phyloP scores from a whole-genome alignment of 37 sponge, comb jelly and placozoan species.

The Spongilla lacustris region DNA sequence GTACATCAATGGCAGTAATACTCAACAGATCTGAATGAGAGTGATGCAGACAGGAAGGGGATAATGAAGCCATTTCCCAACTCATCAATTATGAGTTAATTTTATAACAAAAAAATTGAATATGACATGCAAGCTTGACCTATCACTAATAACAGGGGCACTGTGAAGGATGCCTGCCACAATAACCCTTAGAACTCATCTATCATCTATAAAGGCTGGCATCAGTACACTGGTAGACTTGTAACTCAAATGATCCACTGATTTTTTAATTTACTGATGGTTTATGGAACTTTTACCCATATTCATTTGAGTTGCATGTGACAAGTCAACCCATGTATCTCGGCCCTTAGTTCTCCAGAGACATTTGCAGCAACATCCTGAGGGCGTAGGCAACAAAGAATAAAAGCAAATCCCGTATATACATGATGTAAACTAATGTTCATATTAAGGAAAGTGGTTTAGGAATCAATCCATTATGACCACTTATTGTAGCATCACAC shows the following conservation, averaged over 20 bases:
- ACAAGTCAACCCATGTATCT: too few relatives aligned
- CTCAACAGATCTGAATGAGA: too few relatives aligned
- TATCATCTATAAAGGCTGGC: conserved; percentile 37
- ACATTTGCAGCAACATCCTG: conserved; percentile 38
- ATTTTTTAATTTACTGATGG: too few relatives aligned
- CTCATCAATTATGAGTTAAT: too few relatives aligned
- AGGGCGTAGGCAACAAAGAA: conserved; percentile 63
- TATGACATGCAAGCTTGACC: conserved; percentile 18
- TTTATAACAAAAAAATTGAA: too few relatives aligned
- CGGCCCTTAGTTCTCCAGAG: conserved; percentile 80
- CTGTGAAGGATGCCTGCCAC: conserved; percentile 36
- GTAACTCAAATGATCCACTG: too few relatives aligned
- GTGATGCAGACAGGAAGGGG: too few relatives aligned
- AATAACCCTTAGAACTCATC: conserved; percentile 51
- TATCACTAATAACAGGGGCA: conserved; percentile 30
- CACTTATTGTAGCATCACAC: conserved; percentile 69
- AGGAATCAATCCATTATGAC: conserved; percentile 40
- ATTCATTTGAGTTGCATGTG: too few relatives aligned
- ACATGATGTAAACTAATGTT: not conserved
- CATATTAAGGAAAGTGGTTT: conserved; percentile 27
- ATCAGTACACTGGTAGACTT: too few relatives aligned
- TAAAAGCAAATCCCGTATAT: not conserved
- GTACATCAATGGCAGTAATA: too few relatives aligned
- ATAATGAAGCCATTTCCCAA: too few relatives aligned
- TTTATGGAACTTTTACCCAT: too few relatives aligned